Base-by-base conservation (phyloP, 2,888 invertebrate genomes). In the Caenorhabditis angaria region DNA sequence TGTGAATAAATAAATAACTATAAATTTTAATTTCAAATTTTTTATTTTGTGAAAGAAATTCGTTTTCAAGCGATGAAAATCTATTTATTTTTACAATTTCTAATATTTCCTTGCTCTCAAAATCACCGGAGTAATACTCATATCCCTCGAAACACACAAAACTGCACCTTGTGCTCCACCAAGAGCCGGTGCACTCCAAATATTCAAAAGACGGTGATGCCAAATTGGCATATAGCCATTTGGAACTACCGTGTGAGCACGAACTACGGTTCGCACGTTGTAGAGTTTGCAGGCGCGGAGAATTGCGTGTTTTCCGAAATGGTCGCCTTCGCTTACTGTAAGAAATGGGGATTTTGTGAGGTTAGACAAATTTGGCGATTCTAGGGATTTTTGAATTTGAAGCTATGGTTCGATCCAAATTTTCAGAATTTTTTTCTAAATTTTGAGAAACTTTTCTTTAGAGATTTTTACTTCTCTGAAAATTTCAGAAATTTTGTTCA, bases 111-210 rank as follows among this genome's bases (percentile, higher is more conserved):
- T 12, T 10, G 41, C 10, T 14, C 14, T 41, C 41, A 41, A 41
- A 41, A 41, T 3, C 18, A 41, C 18, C 41, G 77, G 77, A 1
- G 71, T 72, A 5, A 77, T 65, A 2, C 50, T 53, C 48, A 72
- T 29, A n/a, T 61, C 54, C 22, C 28, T 63, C 8, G 74, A 66
- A 35, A 77, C 61, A 8, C 22, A 47, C 29, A 77, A 58, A 32
- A 77, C 67, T 2, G 77, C 77, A 5, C 72, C 77, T 14, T 41
- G 41, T 14, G 41, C 10, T 0, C 63, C 54, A 58, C 68, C 71
- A 18, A 59, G 32, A 35, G 65, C 65, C 3, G 77, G 70, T 14
- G 77, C 68, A 0, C 76, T 76, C 80, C 80, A 80, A 27, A 80
- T 32, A 12, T 66, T 69, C 51, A 80, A 60, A 0, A 80, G 61